Base-by-base conservation (phyloP, 2,888 invertebrate genomes). In the Euclidia mi region DNA sequence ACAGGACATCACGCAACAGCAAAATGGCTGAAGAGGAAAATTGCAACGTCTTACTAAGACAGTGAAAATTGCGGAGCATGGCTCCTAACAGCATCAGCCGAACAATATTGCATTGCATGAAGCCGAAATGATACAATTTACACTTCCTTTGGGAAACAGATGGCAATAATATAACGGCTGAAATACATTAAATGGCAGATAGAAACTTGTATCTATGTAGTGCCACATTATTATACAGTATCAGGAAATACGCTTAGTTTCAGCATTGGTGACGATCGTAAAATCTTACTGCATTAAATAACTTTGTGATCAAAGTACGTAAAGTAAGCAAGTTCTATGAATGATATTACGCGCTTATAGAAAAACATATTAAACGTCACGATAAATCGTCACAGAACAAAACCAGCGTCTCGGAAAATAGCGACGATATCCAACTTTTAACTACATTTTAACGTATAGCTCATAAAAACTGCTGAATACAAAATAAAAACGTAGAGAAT, bases 21-120 rank as follows among this genome's bases (percentile, higher is more conserved):
- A 78, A 82, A 84, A 83, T 83, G 72, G 81, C 87, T 80, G 67
- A 81, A 81, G 79, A 77, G 79, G 84, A 83, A 85, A 87, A 85
- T 85, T 79, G 83, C 78, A 80, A 73, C 69, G 79, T 81, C 79
- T 79, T 73, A 63, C 61, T 59, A 74, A 76, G 79, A 78, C 72
- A 73, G 66, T 76, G 77, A 68, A 81, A 85, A 84, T 86, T 79
- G 76, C 73, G 73, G 66, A 56, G 55, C 44, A 74, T 69, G 73
- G 58, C 70, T 66, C 65, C 74, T 79, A 82, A 79, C 75, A 73
- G 64, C 72, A 75, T 75, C 80, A 76, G 67, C 66, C 74, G 67
- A 76, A 78, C 78, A 78, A 82, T 79, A 81, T 80, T 82, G 79
- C 80, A 75, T 77, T 76, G 67, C 69, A 76, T 77, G 65, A n/a